Evolutionary conservation across 2,888 invertebrate genomes (phyloP), one percentile per base, ranked within the genome.

Genomic region (Latrodectus hesperus): DNA sequence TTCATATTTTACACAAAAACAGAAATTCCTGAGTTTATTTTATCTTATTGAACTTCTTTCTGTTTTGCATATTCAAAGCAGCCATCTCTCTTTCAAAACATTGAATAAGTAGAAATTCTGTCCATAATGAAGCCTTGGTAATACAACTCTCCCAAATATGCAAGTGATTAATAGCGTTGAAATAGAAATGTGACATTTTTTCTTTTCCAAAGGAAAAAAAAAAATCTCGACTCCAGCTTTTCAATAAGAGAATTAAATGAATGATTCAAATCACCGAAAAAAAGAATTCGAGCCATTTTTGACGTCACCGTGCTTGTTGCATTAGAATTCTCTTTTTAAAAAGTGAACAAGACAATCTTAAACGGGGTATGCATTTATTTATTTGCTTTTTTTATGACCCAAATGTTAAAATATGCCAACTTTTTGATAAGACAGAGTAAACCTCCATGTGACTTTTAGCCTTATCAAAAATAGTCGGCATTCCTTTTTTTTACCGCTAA

Each of bases 121-220:
- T 78, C 77, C 72, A 78, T 84, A 73, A 84, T 72, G 84, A 84
- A 78, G 53, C 17, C 60, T 53, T 38, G 72, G 84, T 78, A 84
- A 84, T 73, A 84, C 77, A 84, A 65, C 77, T 64, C 6, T 76
- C 38, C 76, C 73, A 70, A 84, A 84, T 77, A 84, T 84, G 38
- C 84, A 2, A n/a, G 26, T 84, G 84, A 84, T 84, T 84, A 84
- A 84, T 84, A 76, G 71, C 65, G 78, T 65, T 65, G 38, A 77
- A 84, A 84, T 84, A 71, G 78, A 84, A 84, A 84, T 72, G 84
- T 72, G 84, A 53, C 77, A 78, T 53, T 68, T 67, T 79, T 79
- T 38, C 22, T 67, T 81, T 71, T 71, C 64, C 12, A 16, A 71
- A 71, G 55, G 4, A 17, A n/a, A 5, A 51, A 67, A n/a, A 67